phyloP scores from a whole-genome alignment of 2,888 invertebrate genomes.

The Stenurella melanura region DNA sequence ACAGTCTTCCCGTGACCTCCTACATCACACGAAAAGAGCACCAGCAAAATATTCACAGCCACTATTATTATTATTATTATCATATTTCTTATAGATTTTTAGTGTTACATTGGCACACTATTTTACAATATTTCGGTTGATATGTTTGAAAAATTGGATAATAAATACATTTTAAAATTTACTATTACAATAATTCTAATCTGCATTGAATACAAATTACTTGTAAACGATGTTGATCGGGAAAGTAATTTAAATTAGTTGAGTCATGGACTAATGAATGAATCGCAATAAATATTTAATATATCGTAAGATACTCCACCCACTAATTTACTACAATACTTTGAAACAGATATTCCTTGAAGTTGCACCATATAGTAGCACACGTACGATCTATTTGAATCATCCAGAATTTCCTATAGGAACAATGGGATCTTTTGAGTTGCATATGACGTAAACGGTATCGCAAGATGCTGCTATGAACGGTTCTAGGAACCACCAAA shows the following conservation, averaged over 20 bases:
- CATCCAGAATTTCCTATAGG: neutral
- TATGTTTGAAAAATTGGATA: too few species aligned
- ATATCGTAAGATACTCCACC: neutral
- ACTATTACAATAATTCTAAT: too few species aligned
- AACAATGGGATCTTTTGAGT: slow-evolving; percentile 10
- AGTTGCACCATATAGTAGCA: neutral
- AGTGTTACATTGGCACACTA: too few species aligned
- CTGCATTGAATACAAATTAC: too few species aligned
- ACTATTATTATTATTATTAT: too few species aligned
- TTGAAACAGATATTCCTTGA: slow-evolving; percentile 6
- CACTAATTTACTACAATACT: neutral
- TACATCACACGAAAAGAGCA: too few species aligned
- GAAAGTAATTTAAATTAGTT: neutral
- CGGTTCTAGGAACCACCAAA: slow-evolving; percentile 4
- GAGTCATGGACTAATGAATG: slow-evolving; percentile 8
- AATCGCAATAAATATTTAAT: slow-evolving; percentile 20
- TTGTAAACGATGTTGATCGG: neutral
- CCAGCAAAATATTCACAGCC: too few species aligned
- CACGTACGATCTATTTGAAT: neutral
- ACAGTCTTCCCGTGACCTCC: too few species aligned
- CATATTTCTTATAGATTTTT: too few species aligned
- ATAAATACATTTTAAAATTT: too few species aligned
- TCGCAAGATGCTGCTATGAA: neutral
- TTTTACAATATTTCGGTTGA: too few species aligned
- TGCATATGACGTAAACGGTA: neutral